Conservation (phyloP, 2,888 invertebrate species). For the Dasysyrphus albostriatus region DNA sequence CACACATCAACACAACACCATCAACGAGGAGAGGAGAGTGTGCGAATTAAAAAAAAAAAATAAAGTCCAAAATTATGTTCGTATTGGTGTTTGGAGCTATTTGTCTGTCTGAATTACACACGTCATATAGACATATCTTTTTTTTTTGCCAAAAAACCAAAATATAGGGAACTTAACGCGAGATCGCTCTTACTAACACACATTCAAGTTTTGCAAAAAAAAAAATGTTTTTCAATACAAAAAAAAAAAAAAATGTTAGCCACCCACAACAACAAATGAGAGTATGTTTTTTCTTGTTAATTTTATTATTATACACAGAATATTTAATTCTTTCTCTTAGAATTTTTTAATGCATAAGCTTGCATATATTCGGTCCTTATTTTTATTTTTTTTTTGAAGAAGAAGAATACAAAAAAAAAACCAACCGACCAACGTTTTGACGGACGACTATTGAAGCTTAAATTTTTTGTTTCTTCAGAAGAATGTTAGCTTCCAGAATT, state of each 20-base stretch:
- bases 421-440: conserved; percentile 36
- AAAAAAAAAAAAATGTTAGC: conserved; percentile 50
- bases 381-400: too few species aligned
- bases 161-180: conserved; percentile 68
- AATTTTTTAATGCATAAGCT: conserved; percentile 51
- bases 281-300: conserved; percentile 45
- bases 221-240: conserved; percentile 27
- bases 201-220: conserved; percentile 45
- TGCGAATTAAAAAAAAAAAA: conserved; percentile 44
- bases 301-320: conserved; percentile 46
- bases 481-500: conserved; percentile 57
- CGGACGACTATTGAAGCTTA: conserved; percentile 43
- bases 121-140: conserved; percentile 1
- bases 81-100: conserved; percentile 57
- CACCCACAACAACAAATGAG: conserved; percentile 67
- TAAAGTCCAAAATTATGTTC: conserved; percentile 62
- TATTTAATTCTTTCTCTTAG: conserved; percentile 20
- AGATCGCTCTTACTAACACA: conserved; percentile 74
- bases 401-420: conserved; percentile 32
- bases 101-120: conserved; percentile 56
- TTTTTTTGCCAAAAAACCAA: conserved; percentile 47
- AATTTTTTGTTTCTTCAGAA: conserved; percentile 38
- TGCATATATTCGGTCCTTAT: conserved; percentile 40
- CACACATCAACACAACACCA: conserved; percentile 41
- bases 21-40: background rate